Conservation (phyloP, 2,113 vertebrate genomes). For the Dryoscopus gambensis region DNA sequence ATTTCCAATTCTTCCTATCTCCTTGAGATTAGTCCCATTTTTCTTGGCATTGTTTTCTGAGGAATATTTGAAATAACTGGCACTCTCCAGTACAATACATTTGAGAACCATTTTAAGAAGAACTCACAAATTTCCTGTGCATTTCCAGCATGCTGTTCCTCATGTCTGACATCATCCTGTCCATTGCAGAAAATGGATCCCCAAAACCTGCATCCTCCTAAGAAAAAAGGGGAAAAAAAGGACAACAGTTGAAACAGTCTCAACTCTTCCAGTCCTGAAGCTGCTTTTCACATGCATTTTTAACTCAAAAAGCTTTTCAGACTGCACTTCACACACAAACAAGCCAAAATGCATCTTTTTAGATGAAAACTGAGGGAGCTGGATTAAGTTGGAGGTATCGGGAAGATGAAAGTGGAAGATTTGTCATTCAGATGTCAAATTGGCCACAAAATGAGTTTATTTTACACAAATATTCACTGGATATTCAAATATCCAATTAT, state of each 20-base stretch:
- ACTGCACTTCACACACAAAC: neutral
- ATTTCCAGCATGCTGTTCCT: conserved; percentile 81
- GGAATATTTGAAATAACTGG: neutral
- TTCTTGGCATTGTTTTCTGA: neutral
- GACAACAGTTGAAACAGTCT: neutral
- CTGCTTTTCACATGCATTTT: neutral
- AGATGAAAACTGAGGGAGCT: neutral
- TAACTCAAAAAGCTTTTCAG: neutral
- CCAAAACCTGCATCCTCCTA: conserved; percentile 72
- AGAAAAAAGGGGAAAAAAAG: neutral
- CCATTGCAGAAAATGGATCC: conserved; percentile 82
- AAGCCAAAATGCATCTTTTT: neutral
- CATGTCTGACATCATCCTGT: conserved; percentile 86
- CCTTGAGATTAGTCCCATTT: neutral
- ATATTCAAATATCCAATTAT: neutral
- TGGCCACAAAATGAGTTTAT: neutral
- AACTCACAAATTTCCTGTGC: conserved; percentile 86
- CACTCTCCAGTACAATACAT: neutral
- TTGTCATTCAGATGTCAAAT: neutral
- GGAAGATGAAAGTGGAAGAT: neutral
- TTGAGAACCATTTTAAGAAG: neutral
- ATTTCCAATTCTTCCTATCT: neutral
- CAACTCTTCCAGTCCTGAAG: neutral
- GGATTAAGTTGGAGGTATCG: neutral
- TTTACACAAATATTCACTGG: neutral